Base-by-base conservation (phyloP, 2,888 invertebrate genomes). In the Gasteruption jaculator region DNA sequence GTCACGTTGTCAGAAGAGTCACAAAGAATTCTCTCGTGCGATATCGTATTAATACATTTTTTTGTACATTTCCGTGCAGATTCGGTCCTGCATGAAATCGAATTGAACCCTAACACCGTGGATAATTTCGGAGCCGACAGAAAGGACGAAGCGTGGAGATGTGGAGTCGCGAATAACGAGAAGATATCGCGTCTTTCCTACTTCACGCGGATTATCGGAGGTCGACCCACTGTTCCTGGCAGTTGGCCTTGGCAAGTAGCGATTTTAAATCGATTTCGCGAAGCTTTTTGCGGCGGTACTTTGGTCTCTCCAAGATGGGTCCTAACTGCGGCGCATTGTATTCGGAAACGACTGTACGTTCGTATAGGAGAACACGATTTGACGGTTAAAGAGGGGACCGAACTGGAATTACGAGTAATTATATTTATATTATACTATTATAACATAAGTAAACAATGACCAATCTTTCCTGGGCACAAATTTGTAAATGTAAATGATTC, bases 161-260 rank as follows among this genome's bases (percentile, higher is more conserved):
- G 68, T 27, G 68, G 68, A 5, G 37, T 61, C 0, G 36, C 56
- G 1, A 58, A 45, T 26, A 26, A 42, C 3, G 54, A 53, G 3
- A 65, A 60, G 45, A 54, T 56, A 43, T 59, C 61, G 4, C 56
- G 60, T 36, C 49, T 67, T 24, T 64, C 57, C 2, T 67, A 68
- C 40, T 58, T 63, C 20, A 74, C 87, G 45, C 80, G 86, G 54
- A 93, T 94, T 45, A 88, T 94, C 41, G 94, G 94, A 0, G 94
- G 94, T 1, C 76, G 81, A 38, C 85, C 88, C 26, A 79, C 91
- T 0, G 75, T 79, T 8, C 84, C 81, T 34, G 87, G 91, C 25
- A 86, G 85, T 62, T 95, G 94, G 93, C 91, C 92, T 0, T 94
- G 94, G 93, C 92, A 93, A 74, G 91, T 91, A 14, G 92, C 89